phyloP scores from a whole-genome alignment of 2,113 vertebrate genomes.

The Percina caprodes region DNA sequence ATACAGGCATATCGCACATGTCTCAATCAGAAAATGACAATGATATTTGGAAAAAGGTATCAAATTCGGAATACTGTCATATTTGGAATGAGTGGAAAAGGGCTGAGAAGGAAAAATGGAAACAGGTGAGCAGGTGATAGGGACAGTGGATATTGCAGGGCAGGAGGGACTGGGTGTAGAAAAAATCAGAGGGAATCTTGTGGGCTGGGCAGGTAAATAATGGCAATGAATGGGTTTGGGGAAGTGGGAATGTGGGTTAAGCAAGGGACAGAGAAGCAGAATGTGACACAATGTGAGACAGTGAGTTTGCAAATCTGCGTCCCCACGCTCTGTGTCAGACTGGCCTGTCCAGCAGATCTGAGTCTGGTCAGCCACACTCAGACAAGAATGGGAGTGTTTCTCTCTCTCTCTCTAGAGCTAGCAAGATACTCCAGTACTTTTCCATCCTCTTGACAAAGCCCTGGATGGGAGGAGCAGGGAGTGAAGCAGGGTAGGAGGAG shows the following conservation, averaged over 20 bases:
- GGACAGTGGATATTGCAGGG: background rate
- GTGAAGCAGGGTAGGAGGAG: background rate
- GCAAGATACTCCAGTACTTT: conserved; percentile 67
- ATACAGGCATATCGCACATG: too few species aligned
- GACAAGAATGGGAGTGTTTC: conserved; percentile 7
- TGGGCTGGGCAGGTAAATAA: background rate
- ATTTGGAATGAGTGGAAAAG: background rate
- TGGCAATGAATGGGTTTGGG: background rate
- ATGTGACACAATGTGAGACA: background rate
- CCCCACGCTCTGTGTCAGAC: background rate
- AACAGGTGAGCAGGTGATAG: background rate
- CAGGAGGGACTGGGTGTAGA: background rate
- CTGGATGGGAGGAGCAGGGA: conserved; percentile 7
- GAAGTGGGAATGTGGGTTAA: background rate
- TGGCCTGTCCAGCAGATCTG: conserved; percentile 7
- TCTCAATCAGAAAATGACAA: too few species aligned
- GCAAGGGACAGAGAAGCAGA: background rate
- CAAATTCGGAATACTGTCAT: too few species aligned
- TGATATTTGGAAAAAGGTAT: background rate
- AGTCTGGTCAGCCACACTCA: conserved; percentile 3
- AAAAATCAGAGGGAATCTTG: background rate
- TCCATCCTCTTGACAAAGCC: conserved; percentile 61
- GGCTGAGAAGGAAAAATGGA: background rate
- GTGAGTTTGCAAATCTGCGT: background rate
- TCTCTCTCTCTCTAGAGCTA: conserved; percentile 23